These are phyloP conservation scores for Uloborus diversus DNA, from an alignment of 1,140 invertebrate species.

Conservation along the genomic window DNA sequence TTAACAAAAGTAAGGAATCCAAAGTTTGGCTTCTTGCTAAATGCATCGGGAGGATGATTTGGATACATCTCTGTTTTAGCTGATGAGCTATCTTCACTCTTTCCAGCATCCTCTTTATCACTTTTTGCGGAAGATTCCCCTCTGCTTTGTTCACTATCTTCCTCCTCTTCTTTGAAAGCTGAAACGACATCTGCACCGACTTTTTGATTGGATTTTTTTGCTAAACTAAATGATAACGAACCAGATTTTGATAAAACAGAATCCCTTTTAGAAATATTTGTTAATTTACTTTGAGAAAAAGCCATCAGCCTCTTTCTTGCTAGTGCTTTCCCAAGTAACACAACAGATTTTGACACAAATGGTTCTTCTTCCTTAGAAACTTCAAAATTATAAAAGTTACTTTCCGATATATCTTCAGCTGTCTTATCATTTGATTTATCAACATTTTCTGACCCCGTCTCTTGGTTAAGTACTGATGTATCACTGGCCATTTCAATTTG, in stretches of 20 bases:
- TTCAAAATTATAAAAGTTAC: no score
- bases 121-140: background rate
- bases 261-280: background rate
- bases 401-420: no score
- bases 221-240: conserved; percentile 56
- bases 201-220: conserved; percentile 54
- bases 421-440: no score
- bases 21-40: conserved; percentile 53
- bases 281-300: conserved; percentile 32
- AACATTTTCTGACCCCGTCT: no score
- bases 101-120: background rate
- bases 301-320: conserved; percentile 57
- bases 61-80: conserved; percentile 29
- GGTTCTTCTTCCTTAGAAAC: background rate
- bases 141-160: conserved; percentile 18
- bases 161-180: conserved; percentile 46
- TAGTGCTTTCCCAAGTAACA: conserved; percentile 54
- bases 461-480: no score
- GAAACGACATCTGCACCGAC: conserved; percentile 22
- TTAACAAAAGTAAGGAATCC: conserved; percentile 53
- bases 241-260: background rate
- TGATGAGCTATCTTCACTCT: background rate
- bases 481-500: no score
- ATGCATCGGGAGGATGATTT: conserved; percentile 34
- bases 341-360: conserved; percentile 45